A percentile compares a stretch with the other conserved stretches of the same genome.
phyloP scores from a whole-genome alignment of 1,140 invertebrate species.

The Araneus ventricosus region DNA sequence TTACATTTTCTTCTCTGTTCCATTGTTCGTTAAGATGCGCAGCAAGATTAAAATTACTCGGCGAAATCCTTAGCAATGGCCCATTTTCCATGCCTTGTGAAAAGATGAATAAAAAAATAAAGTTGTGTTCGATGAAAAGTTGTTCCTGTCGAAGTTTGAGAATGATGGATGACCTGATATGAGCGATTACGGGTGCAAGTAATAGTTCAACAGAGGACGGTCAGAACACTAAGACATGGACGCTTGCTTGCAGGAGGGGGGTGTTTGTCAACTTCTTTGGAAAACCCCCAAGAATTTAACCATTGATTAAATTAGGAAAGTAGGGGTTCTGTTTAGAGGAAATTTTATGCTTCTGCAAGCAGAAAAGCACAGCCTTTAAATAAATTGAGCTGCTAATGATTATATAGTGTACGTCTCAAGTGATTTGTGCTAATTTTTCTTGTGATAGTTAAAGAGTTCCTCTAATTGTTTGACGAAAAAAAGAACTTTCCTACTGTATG shows the following conservation, averaged over 20 bases:
- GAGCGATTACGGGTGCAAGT: conserved; percentile 60
- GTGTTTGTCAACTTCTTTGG: conserved; percentile 46
- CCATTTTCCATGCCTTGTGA: conserved; percentile 40
- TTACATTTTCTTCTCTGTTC: conserved; percentile 28
- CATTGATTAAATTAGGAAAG: conserved; percentile 40
- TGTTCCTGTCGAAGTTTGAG: conserved; percentile 68
- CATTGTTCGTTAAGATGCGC: conserved; percentile 38
- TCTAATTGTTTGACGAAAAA: too few species aligned
- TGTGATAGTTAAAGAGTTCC: too few species aligned
- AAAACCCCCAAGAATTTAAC: conserved; percentile 35
- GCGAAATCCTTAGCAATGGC: conserved; percentile 33
- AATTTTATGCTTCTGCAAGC: background rate
- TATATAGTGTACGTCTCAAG: background rate
- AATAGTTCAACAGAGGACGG: conserved; percentile 48
- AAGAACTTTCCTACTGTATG: too few species aligned
- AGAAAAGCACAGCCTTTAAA: background rate
- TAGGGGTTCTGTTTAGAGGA: background rate
- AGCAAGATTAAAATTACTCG: conserved; percentile 49
- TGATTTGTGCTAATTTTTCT: too few species aligned
- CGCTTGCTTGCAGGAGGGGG: background rate
- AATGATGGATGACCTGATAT: conserved; percentile 67
- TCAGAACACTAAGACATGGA: conserved; percentile 40
- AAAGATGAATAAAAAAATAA: conserved; percentile 44
- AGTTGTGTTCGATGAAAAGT: conserved; percentile 65
- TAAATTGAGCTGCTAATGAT: background rate